Evolutionary conservation across 2,797 vertebrate genomes (phyloP).

Genomic region (Bradypodion pumilum): DNA sequence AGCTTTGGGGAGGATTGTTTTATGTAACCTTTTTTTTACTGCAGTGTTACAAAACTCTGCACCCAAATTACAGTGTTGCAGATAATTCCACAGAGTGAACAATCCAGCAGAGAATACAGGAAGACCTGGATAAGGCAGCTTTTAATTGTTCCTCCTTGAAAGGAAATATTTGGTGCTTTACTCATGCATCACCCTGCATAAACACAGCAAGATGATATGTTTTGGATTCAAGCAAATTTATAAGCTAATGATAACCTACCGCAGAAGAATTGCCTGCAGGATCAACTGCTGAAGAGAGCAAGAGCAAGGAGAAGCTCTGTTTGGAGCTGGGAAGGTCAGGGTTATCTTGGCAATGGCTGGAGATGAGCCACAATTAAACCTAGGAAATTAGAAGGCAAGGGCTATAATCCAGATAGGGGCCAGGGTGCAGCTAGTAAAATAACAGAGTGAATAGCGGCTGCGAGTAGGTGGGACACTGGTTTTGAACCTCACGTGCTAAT

Average conservation of each 20-base stretch:
- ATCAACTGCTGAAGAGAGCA: background rate
- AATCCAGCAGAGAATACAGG: background rate
- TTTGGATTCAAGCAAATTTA: background rate
- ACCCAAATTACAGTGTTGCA: background rate
- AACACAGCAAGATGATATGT: background rate
- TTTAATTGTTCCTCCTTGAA: background rate
- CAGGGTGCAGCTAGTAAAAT: background rate
- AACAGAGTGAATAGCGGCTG: background rate
- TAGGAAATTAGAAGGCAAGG: background rate
- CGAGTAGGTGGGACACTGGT: background rate
- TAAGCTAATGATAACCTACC: background rate
- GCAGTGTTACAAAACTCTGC: accelerated
- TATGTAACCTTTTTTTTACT: background rate
- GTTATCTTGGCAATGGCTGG: background rate
- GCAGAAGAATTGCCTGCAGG: background rate
- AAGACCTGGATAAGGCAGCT: background rate
- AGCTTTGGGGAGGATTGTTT: background rate
- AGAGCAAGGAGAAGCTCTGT: background rate
- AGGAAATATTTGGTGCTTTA: background rate
- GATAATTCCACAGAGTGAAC: accelerated
- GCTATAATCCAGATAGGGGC: background rate
- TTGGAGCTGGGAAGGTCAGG: background rate
- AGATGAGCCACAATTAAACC: background rate
- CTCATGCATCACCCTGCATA: background rate
- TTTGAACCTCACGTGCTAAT: background rate